phyloP scores from a whole-genome alignment of 2,797 vertebrate genomes.

The Urocyon cinereoargenteus region DNA sequence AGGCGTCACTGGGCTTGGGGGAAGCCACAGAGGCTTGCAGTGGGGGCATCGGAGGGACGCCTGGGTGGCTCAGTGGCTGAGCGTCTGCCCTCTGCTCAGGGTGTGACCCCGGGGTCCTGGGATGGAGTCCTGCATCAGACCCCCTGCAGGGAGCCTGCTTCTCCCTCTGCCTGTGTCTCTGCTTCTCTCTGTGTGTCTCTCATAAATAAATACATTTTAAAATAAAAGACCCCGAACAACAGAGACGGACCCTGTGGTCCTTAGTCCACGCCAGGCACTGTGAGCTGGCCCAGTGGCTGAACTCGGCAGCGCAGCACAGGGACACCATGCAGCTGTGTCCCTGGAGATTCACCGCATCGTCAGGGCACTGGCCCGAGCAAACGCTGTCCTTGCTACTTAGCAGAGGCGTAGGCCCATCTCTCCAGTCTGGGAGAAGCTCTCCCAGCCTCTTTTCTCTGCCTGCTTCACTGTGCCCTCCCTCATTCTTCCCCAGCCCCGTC shows the following conservation, averaged over 20 bases:
- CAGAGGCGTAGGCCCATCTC: neutral
- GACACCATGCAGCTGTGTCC: neutral
- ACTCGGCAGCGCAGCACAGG: rapidly evolving
- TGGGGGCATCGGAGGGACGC: neutral
- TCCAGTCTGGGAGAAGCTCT: neutral
- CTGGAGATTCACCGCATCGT: neutral
- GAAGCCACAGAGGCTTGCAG: neutral
- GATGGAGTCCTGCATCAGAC: too few species aligned
- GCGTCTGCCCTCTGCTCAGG: too few species aligned
- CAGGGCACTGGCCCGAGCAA: neutral
- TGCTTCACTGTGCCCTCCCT: neutral
- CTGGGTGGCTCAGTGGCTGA: too few species aligned
- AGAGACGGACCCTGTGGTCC: neutral
- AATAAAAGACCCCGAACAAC: neutral
- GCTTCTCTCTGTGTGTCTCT: too few species aligned
- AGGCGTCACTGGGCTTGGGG: neutral
- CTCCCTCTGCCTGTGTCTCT: too few species aligned
- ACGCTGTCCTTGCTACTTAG: neutral
- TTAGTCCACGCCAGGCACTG: neutral
- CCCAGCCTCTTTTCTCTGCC: neutral
- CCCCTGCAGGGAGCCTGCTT: too few species aligned
- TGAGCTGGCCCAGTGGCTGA: neutral
- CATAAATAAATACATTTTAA: too few species aligned
- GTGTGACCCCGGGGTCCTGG: too few species aligned
- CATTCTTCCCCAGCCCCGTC: neutral